Conservation (phyloP, 1,140 invertebrate genomes). For the Drosophila elegans region DNA sequence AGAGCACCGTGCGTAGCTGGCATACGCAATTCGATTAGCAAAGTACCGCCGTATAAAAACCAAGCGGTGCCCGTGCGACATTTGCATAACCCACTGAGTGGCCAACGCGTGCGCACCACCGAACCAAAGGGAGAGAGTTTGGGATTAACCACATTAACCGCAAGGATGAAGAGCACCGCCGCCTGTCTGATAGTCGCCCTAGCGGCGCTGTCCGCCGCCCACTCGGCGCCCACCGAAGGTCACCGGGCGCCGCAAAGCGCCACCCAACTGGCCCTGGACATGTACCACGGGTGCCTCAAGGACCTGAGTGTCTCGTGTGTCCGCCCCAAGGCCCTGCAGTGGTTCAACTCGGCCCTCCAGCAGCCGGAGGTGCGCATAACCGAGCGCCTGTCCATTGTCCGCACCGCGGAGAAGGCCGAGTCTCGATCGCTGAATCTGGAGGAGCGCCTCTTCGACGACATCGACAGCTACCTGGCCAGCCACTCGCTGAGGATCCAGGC, state of each 20-base stretch:
- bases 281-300: conserved; percentile 88
- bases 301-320: conserved; percentile 89
- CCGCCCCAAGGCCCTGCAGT: conserved; percentile 90
- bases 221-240: conserved; percentile 44
- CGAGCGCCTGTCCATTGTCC: conserved; percentile 89
- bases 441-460: conserved; percentile 87
- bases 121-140: conserved; percentile 18
- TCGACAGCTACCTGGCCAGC: conserved; percentile 88
- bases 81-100: conserved; percentile 83
- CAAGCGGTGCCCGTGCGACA: conserved; percentile 59
- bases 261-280: conserved; percentile 87
- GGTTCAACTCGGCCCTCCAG: conserved; percentile 88
- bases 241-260: conserved; percentile 84
- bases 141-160: conserved; percentile 6
- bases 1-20: conserved; percentile 46
- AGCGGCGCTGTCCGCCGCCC: conserved; percentile 48
- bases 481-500: conserved; percentile 88
- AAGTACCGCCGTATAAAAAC: conserved; percentile 84
- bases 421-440: conserved; percentile 41
- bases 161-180: conserved; percentile 65
- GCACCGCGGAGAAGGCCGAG: conserved; percentile 85
- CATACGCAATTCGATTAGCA: conserved; percentile 82
- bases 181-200: conserved; percentile 55
- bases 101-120: conserved; percentile 72
- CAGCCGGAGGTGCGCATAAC: conserved; percentile 90